Percentiles rank a stretch among this genome's conserved stretches.
Evolutionary conservation across 2,888 invertebrate species (phyloP).

Genomic region (Xanthia icteritia): DNA sequence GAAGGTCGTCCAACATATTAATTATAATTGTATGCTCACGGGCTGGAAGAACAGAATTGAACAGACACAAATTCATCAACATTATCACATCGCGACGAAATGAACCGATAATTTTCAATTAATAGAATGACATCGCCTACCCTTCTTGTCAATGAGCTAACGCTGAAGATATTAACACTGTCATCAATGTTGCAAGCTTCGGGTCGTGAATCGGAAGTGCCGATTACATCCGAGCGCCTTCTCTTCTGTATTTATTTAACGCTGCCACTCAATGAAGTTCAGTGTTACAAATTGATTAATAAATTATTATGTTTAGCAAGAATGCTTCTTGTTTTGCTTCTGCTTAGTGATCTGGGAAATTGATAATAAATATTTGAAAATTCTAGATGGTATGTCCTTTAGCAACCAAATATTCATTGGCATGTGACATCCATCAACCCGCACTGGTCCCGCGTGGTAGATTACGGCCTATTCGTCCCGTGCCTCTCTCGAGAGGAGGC

Average conservation of each 20-base stretch:
- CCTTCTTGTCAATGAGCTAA: slow-evolving; percentile 9
- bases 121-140: too few relatives aligned
- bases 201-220: background rate
- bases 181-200: slow-evolving; percentile 26
- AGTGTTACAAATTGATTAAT: background rate
- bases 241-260: background rate
- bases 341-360: background rate
- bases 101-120: slow-evolving; percentile 10
- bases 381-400: background rate
- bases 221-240: background rate
- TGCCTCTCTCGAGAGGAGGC: background rate
- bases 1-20: background rate
- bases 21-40: background rate
- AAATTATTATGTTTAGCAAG: background rate
- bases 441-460: background rate
- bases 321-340: background rate
- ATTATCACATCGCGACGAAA: slow-evolving; percentile 12
- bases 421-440: background rate
- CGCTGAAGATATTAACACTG: slow-evolving; percentile 23
- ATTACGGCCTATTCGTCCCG: background rate
- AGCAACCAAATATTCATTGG: background rate
- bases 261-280: background rate
- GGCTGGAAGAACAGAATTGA: background rate
- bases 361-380: background rate
- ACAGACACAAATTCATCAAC: background rate